These are phyloP conservation scores for Flabesymbios commensalis DNA, from an alignment of 2,888 invertebrate genomes.

Conservation along the genomic window DNA sequence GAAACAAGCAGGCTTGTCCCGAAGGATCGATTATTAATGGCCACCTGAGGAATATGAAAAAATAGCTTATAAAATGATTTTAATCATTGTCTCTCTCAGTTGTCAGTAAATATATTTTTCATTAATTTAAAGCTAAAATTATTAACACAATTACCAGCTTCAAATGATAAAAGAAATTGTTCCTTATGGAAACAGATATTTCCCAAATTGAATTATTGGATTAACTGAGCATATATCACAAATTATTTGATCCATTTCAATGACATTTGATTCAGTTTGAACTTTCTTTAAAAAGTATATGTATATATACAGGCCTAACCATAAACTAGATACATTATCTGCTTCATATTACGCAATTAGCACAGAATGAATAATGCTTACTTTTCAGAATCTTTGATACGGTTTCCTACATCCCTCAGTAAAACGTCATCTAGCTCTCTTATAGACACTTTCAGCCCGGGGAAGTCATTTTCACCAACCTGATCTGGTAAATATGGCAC, in stretches of 20 bases:
- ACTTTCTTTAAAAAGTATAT: no score
- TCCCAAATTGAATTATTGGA: no score
- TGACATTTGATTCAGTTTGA: no score
- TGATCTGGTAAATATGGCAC: no score
- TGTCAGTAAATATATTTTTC: neutral
- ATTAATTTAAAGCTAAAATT: no score
- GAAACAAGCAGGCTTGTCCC: conserved; percentile 56
- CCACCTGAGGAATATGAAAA: conserved; percentile 56
- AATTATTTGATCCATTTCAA: no score
- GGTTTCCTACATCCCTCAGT: conserved; percentile 58
- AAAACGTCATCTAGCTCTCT: conserved; percentile 59
- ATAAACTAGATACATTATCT: neutral
- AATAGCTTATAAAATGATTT: neutral
- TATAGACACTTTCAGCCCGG: conserved; percentile 53
- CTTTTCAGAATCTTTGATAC: conserved; percentile 56
- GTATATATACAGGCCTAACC: neutral
- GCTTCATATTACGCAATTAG: no score
- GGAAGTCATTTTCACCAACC: conserved; percentile 37
- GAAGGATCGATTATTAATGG: conserved; percentile 56
- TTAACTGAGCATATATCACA: no score
- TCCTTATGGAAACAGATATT: no score
- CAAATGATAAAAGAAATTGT: no score
- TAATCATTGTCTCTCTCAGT: neutral
- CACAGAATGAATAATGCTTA: conserved; percentile 26
- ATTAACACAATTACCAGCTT: no score